Percentiles rank a stretch among this genome's conserved stretches.
Evolutionary conservation across 1,140 invertebrate species (phyloP).

Genomic region (Paramacrobiotus metropolitanus): DNA sequence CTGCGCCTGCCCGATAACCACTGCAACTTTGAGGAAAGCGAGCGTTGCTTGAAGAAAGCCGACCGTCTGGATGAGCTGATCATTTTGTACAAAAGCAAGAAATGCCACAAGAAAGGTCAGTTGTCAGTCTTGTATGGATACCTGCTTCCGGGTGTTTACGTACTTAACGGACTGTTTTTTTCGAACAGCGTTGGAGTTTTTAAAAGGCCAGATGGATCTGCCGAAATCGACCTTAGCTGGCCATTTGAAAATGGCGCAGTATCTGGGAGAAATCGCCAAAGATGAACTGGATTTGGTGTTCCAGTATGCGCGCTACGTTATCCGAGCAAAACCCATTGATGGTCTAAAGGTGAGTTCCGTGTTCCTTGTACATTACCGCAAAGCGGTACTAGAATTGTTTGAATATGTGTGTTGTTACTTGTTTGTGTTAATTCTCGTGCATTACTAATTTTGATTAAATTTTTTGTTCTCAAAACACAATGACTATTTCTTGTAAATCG

Average conservation of each 20-base stretch:
- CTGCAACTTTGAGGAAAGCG: conserved; percentile 79
- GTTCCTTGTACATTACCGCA: too few relatives aligned
- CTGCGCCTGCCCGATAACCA: conserved; percentile 62
- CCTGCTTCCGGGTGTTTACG: too few relatives aligned
- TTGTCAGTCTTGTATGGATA: too few relatives aligned
- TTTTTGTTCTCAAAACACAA: too few relatives aligned
- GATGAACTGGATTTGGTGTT: conserved; percentile 74
- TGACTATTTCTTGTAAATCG: too few relatives aligned
- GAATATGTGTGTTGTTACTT: too few relatives aligned
- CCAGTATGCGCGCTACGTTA: conserved; percentile 78
- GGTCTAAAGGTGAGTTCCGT: conserved; percentile 37
- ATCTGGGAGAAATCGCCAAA: conserved; percentile 65
- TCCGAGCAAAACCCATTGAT: conserved; percentile 59
- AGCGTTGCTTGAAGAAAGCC: conserved; percentile 57
- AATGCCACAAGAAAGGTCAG: conserved; percentile 49
- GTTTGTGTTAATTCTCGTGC: too few relatives aligned
- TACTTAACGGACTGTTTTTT: too few relatives aligned
- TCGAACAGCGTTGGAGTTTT: conserved; percentile 47
- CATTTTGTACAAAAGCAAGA: conserved; percentile 81
- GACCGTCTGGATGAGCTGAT: conserved; percentile 78
- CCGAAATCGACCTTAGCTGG: conserved; percentile 52
- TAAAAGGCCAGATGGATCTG: conserved; percentile 51
- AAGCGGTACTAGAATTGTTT: too few relatives aligned
- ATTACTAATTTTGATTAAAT: too few relatives aligned
- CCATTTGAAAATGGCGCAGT: conserved; percentile 56